These are phyloP conservation scores for Seriola aureovittata DNA, from an alignment of 2,113 vertebrate genomes.

Conservation along the genomic window DNA sequence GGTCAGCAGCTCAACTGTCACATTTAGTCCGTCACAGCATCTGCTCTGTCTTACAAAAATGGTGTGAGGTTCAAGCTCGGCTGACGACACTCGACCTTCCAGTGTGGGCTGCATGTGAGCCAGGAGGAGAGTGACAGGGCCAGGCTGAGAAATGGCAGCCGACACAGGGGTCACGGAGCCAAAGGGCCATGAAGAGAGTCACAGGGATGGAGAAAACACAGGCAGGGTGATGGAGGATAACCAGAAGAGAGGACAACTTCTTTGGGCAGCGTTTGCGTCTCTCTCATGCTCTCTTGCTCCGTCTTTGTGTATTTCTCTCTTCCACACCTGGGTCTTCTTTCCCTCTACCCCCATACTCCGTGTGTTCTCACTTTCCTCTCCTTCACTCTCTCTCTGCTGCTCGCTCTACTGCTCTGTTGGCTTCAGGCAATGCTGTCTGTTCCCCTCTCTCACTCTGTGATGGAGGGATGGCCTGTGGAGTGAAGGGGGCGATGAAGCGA, in stretches of 20 bases:
- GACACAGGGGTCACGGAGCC: constrained; percentile 75
- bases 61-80: constrained; percentile 72
- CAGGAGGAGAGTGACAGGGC: constrained; percentile 70
- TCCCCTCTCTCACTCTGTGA: constrained; percentile 79
- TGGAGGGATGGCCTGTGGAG: constrained; percentile 74
- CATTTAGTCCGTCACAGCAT: constrained; percentile 70
- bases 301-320: constrained; percentile 39
- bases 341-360: constrained; percentile 6
- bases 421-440: constrained; percentile 74
- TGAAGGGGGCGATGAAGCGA: constrained; percentile 70
- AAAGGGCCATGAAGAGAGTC: constrained; percentile 74
- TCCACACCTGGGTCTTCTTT: constrained; percentile 55
- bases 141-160: constrained; percentile 56
- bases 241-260: constrained; percentile 62
- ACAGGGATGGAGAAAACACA: constrained; percentile 64
- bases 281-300: constrained; percentile 52
- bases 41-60: constrained; percentile 71
- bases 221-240: constrained; percentile 71
- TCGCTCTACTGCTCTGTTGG: constrained; percentile 76
- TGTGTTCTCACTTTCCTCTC: constrained; percentile 13
- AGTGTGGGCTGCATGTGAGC: constrained; percentile 45
- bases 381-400: constrained; percentile 51
- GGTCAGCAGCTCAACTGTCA: constrained; percentile 80
- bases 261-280: constrained; percentile 43
- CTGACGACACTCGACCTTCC: constrained; percentile 61